A percentile compares a stretch with the other conserved stretches of the same genome.
Evolutionary conservation across 2,888 invertebrate species (phyloP).

Genomic region (Dryadula phaetusa): DNA sequence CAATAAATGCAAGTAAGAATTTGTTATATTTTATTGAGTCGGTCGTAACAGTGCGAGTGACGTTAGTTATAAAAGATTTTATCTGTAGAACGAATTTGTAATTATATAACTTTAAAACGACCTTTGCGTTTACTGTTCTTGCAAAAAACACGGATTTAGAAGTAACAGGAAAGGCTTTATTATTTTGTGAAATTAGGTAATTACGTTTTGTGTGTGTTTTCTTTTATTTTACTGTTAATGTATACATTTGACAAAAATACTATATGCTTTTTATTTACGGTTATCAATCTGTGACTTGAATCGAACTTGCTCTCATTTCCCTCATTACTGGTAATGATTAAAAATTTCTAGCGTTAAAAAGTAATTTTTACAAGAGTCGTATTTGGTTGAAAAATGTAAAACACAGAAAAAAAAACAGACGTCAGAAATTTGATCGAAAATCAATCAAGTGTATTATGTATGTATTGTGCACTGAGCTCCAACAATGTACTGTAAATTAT

Average conservation of each 20-base stretch:
- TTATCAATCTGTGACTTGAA: too few species aligned
- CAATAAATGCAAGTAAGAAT: not conserved
- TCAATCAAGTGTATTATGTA: not conserved
- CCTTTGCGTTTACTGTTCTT: not conserved
- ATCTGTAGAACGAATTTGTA: slow-evolving; percentile 12
- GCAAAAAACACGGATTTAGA: not conserved
- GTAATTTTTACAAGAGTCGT: too few species aligned
- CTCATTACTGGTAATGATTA: too few species aligned
- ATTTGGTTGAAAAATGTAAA: too few species aligned
- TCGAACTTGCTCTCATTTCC: too few species aligned
- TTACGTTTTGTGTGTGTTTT: too few species aligned
- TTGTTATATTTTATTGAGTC: not conserved
- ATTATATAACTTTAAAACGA: not conserved
- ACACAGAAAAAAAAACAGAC: not conserved
- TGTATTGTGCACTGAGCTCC: not conserved
- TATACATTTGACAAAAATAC: too few species aligned
- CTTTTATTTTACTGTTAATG: too few species aligned
- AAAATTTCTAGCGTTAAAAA: too few species aligned
- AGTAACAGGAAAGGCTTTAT: not conserved
- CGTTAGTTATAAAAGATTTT: not conserved
- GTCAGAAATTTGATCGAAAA: not conserved
- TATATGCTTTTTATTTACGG: too few species aligned
- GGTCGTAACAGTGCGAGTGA: not conserved
- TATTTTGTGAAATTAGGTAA: too few species aligned
- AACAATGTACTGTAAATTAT: not conserved